Conservation (phyloP, 2,888 invertebrate genomes). For the Drosophila flavopinicola region DNA sequence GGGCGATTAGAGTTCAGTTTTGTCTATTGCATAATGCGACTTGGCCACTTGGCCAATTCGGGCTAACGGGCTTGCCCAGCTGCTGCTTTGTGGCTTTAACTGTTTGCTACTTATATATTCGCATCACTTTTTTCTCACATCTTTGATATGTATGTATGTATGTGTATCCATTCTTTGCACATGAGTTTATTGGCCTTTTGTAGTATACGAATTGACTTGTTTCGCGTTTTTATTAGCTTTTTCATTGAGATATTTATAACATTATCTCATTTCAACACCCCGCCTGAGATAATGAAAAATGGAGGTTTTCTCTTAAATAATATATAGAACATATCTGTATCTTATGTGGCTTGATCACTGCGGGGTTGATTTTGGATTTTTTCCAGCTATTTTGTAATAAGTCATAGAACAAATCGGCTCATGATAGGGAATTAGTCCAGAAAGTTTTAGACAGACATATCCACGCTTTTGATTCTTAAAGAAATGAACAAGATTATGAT, state of each 20-base stretch:
- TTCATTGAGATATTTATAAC: neutral
- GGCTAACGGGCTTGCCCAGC: slow-evolving; percentile 43
- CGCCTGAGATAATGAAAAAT: no score
- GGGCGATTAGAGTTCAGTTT: slow-evolving; percentile 35
- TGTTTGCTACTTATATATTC: slow-evolving; percentile 24
- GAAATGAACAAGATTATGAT: no score
- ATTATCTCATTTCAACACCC: no score
- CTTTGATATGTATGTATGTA: neutral
- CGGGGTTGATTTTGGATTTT: no score
- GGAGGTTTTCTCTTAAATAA: no score
- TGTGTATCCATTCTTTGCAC: neutral
- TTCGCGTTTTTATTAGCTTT: slow-evolving; percentile 19
- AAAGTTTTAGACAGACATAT: no score
- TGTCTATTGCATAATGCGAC: slow-evolving; percentile 35
- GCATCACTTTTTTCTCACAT: slow-evolving; percentile 7
- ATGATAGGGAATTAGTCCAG: no score
- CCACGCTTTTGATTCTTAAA: no score
- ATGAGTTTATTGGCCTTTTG: slow-evolving; percentile 18
- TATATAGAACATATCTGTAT: no score
- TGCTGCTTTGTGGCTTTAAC: slow-evolving; percentile 31
- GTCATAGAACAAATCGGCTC: no score
- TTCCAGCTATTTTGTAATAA: no score
- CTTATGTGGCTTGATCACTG: no score
- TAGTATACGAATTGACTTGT: neutral
- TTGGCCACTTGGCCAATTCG: slow-evolving; percentile 37